Evolutionary conservation across 2,113 vertebrate species (phyloP).

Genomic region (Hippolais icterina): DNA sequence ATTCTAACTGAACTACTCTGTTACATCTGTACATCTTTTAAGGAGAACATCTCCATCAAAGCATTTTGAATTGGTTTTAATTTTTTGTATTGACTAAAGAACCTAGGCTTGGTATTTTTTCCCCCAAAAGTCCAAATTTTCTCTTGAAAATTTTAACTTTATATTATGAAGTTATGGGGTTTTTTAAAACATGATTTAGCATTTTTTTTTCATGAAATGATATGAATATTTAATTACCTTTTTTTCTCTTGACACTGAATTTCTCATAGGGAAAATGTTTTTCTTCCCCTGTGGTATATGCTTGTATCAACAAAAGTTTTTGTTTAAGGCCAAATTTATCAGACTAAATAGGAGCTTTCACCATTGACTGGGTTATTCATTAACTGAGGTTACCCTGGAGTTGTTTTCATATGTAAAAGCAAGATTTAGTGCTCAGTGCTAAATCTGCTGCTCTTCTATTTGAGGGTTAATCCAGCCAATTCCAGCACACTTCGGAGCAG

Average conservation of each 20-base stretch:
- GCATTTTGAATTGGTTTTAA: neutral
- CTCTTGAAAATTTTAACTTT: neutral
- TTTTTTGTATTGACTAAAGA: neutral
- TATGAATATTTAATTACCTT: neutral
- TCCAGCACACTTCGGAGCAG: neutral
- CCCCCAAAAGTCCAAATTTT: neutral
- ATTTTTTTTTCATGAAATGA: neutral
- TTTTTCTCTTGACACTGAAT: neutral
- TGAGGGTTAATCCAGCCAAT: neutral
- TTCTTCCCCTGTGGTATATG: neutral
- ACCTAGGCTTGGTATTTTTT: neutral
- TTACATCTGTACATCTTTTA: neutral
- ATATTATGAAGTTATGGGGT: fast-evolving
- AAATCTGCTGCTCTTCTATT: neutral
- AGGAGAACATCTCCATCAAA: neutral
- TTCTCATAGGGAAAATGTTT: neutral
- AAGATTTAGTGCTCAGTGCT: neutral
- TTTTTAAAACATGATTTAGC: neutral
- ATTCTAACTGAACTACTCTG: neutral
- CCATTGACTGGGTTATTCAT: neutral
- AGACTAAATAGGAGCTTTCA: neutral
- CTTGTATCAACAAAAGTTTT: neutral
- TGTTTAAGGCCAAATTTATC: slow-evolving; percentile 13
- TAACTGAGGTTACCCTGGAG: neutral
- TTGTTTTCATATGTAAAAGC: neutral